phyloP scores from a whole-genome alignment of 2,113 vertebrate genomes.

The Sialia sialis region DNA sequence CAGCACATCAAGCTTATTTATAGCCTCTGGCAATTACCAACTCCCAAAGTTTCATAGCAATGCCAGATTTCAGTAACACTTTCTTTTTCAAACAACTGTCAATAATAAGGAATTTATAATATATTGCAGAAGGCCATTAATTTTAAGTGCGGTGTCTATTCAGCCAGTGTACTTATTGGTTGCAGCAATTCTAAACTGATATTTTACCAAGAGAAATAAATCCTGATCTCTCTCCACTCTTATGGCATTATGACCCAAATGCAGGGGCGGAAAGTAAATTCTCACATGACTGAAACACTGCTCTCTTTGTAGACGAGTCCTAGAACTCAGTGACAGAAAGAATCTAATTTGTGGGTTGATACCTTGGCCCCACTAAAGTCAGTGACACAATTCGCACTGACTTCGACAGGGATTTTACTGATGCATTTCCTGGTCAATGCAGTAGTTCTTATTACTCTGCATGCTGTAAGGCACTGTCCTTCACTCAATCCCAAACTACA shows the following conservation, averaged over 20 bases:
- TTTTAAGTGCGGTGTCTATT: neutral
- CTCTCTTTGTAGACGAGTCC: fast-evolving
- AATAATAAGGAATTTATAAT: neutral
- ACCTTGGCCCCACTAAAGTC: neutral
- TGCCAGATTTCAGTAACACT: slow-evolving; percentile 2
- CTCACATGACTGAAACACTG: neutral
- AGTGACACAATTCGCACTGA: neutral
- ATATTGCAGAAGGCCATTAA: neutral
- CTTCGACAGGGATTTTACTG: neutral
- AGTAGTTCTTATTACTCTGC: neutral
- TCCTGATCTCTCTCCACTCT: neutral
- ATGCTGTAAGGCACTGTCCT: fast-evolving
- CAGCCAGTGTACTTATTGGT: neutral
- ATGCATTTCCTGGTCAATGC: neutral
- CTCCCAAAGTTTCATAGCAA: neutral
- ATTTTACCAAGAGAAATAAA: slow-evolving; percentile 2
- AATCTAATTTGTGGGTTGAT: neutral
- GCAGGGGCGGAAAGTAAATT: neutral
- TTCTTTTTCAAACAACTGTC: neutral
- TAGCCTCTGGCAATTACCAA: neutral
- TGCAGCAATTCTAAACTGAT: neutral
- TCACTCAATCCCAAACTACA: neutral
- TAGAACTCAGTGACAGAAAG: neutral
- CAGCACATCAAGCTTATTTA: neutral
- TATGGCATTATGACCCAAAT: neutral